Evolutionary conservation across 2,113 vertebrate genomes (phyloP), one percentile per base, ranked within the genome.

Genomic region (Xiphophorus couchianus): DNA sequence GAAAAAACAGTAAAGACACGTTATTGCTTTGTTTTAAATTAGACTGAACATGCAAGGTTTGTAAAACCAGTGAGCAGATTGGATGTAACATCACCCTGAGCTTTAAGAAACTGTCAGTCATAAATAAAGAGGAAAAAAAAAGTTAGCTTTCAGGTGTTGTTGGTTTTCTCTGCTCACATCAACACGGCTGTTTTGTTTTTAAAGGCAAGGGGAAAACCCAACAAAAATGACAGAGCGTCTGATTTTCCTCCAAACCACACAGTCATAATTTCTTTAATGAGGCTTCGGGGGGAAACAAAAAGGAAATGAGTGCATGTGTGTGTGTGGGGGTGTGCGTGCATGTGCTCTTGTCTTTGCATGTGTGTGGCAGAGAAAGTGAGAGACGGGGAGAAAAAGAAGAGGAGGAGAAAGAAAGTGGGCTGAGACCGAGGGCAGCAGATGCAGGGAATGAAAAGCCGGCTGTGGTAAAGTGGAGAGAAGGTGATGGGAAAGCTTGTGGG

Each of bases 181-280:
- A 78, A 30, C 31, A 22, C 37, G 37, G 35, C 42, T 60, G 29
- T 72, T 63, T 68, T 71, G 44, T 84, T 82, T 73, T 58, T 31
- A 73, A 62, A 80, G 72, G 66, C 69, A 62, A 25, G 73, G 70
- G 31, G 27, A 75, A 80, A 77, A 85, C 77, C 84, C 84, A 75
- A 84, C 71, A 77, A 83, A 58, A 86, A 80, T 37, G 30, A 80
- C 44, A 37, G 29, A 71, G 67, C 39, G 33, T 79, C 79, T 84
- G 83, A 84, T 37, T 90, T 75, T 83, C 66, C 77, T 88, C 90
- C 88, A 89, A 91, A 89, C 82, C 88, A 79, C 81, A 85, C 71
- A 72, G 80, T 81, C 83, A 86, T 90, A 89, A 91, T 89, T 89
- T 63, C 75, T 89, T 88, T 90, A 92, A 92, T 90, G 86, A 92